Evolutionary conservation across 2,113 vertebrate genomes (phyloP).

Genomic region (Hippocampus mohnikei): DNA sequence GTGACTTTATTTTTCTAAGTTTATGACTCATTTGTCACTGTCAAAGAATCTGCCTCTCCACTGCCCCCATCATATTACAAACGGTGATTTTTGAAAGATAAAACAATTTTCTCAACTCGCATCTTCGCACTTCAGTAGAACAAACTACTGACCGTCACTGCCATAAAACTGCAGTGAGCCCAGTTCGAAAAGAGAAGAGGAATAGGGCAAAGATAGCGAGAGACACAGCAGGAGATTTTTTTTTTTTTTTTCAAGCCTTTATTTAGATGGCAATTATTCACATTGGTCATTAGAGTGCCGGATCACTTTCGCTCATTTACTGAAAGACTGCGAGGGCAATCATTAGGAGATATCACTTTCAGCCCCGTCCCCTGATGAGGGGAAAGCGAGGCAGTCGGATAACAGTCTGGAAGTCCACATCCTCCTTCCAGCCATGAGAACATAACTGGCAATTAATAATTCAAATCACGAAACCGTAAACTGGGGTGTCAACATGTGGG

Average conservation of each 20-base stretch:
- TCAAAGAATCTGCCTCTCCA: too few species aligned
- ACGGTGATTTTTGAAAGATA: too few species aligned
- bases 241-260: conserved; percentile 60
- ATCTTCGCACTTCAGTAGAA: too few species aligned
- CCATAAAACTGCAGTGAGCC: too few species aligned
- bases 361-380: conserved; percentile 63
- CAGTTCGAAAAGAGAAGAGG: conserved; percentile 2
- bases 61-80: too few species aligned
- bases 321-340: conserved; percentile 74
- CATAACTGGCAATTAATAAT: conserved; percentile 59
- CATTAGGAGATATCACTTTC: conserved; percentile 79
- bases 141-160: too few species aligned
- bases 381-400: conserved; percentile 33
- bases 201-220: conserved; percentile 33
- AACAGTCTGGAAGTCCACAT: conserved; percentile 43
- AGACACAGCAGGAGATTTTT: conserved; percentile 58
- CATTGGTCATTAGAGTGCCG: conserved; percentile 75
- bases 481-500: conserved; percentile 15
- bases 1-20: too few species aligned
- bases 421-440: conserved; percentile 54
- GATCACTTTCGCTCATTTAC: conserved; percentile 82
- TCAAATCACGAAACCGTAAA: conserved; percentile 42
- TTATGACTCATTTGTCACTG: too few species aligned
- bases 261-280: conserved; percentile 80
- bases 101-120: too few species aligned